Base-by-base conservation (phyloP, 2,888 invertebrate species). In the Ophraella communa region DNA sequence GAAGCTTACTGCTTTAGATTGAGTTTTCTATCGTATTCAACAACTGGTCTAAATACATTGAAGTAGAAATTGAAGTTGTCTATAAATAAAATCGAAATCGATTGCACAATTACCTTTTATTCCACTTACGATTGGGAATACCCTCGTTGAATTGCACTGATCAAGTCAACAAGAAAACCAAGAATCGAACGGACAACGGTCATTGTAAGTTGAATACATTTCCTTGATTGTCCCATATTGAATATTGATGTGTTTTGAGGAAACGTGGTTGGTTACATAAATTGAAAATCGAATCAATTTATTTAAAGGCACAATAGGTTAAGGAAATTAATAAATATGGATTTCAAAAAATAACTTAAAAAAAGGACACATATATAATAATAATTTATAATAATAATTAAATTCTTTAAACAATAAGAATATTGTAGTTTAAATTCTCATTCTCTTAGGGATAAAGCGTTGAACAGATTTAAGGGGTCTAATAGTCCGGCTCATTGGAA, bases 21-120 rank as follows among this genome's bases (percentile, higher is more conserved):
- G 42, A 7, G 17, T 21, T 1, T 54, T 18, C 11, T 18, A 30
- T 18, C 2, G 17, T 20, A 55, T 11, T 10, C 39, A 44, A 8
- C 7, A 18, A 35, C 35, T 33, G 53, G 53, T 23, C 49, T 49
- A 49, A 56, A 30, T 18, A 49, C 35, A 21, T 35, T 35, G n/a
- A 35, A 35, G 52, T 45, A 20, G 51, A 27, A n/a, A 21, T 62
- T 14, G 39, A 49, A 62, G 49, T 49, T 47, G 49, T 56, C 55
- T 62, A 53, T 57, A 56, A 62, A 52, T 51, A 42, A 44, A 57
- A 56, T 57, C 27, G 54, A 53, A 53, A 64, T 64, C 58, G 63
- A 64, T 64, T 39, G 27, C 27, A 24, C 52, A 23, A 58, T 64
- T 58, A 64, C 58, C 53, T 58, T 58, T 57, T 58, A 58, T 35